Conservation (phyloP, 2,113 vertebrate species). For the Psephotus haematonotus region DNA sequence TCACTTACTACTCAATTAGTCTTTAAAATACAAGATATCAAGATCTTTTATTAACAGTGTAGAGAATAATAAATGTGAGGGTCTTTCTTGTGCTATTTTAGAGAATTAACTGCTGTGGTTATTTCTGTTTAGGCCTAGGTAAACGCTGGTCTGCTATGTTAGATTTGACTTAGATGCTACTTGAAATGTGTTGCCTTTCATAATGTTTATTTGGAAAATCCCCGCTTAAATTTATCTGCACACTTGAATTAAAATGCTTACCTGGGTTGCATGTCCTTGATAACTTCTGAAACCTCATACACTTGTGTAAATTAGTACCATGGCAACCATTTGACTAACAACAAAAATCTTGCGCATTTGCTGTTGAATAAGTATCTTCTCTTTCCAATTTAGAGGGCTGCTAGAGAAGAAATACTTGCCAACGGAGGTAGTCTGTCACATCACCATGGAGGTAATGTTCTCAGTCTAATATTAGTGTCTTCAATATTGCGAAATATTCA, state of each 20-base stretch:
- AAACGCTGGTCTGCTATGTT: background rate
- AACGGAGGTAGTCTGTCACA: conserved; percentile 98
- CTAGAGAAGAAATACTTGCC: conserved; percentile 97
- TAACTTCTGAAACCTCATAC: background rate
- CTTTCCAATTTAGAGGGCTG: conserved; percentile 83
- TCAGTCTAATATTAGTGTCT: background rate
- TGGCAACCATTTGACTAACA: background rate
- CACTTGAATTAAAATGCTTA: background rate
- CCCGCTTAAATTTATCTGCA: background rate
- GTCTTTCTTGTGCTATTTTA: background rate
- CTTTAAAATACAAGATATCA: background rate
- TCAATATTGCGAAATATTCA: background rate
- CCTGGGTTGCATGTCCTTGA: background rate
- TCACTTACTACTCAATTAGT: background rate
- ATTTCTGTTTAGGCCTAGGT: background rate
- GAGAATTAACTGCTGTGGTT: background rate
- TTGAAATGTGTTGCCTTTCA: background rate
- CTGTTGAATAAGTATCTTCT: background rate
- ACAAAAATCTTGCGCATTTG: background rate
- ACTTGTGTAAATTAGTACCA: background rate
- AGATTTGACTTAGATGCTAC: background rate
- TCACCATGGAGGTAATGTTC: conserved; percentile 94
- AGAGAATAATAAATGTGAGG: background rate
- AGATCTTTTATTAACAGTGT: background rate
- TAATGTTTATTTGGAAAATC: background rate